Evolutionary conservation across 2,888 invertebrate genomes (phyloP).

Genomic region (Agonopterix heracliana): DNA sequence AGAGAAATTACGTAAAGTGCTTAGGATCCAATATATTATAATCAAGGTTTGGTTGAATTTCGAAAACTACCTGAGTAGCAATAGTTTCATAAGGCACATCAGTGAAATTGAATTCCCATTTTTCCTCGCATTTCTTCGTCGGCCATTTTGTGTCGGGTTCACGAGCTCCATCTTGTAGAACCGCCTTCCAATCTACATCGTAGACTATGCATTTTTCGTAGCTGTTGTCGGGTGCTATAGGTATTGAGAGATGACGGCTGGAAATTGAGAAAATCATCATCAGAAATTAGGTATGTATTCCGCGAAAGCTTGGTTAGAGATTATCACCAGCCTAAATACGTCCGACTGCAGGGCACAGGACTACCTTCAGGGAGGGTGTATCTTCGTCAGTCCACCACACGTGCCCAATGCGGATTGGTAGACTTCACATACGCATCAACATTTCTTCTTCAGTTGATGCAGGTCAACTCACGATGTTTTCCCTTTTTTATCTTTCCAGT

Average conservation of each 20-base stretch:
- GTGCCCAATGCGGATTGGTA: too few relatives aligned
- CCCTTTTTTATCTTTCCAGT: too few relatives aligned
- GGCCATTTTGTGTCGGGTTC: conserved; percentile 48
- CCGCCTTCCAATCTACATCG: conserved; percentile 48
- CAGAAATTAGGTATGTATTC: background rate
- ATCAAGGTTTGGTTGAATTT: too few relatives aligned
- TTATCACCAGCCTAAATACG: too few relatives aligned
- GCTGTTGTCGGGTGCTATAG: conserved; percentile 21
- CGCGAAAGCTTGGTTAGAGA: too few relatives aligned
- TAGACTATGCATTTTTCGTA: conserved; percentile 55
- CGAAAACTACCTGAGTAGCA: conserved; percentile 45
- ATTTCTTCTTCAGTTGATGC: too few relatives aligned
- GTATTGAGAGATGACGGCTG: conserved; percentile 59
- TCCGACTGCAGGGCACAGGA: too few relatives aligned
- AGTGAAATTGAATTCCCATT: conserved; percentile 61
- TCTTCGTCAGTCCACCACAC: too few relatives aligned
- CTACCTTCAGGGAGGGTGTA: too few relatives aligned
- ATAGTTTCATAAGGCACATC: conserved; percentile 64
- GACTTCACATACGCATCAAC: too few relatives aligned
- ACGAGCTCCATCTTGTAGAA: conserved; percentile 33
- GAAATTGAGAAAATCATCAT: conserved; percentile 8
- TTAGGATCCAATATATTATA: background rate
- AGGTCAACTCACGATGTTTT: too few relatives aligned
- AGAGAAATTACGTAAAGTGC: conserved; percentile 7
- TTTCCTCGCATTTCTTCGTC: conserved; percentile 39